Conservation (phyloP, 37 sponge, comb jelly and placozoan species). For the Sycon ciliatum region DNA sequence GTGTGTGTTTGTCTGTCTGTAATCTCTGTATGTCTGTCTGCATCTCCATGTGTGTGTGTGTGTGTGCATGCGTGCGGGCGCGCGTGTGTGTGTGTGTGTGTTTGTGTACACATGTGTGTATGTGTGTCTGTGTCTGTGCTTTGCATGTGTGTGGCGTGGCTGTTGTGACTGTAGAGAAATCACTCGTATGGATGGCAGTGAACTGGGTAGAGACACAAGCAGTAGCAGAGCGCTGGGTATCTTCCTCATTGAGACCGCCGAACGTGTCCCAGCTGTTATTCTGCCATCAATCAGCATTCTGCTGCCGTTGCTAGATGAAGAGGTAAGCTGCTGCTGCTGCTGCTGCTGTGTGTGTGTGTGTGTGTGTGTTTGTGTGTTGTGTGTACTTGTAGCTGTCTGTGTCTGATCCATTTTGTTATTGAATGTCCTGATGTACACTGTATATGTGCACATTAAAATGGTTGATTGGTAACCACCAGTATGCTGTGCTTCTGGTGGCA, state of each 20-base stretch:
- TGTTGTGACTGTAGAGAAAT: slow-evolving; percentile 42
- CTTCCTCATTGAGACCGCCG: slow-evolving; percentile 61
- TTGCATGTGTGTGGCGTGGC: too few relatives aligned
- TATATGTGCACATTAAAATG: not conserved
- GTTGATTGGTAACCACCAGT: not conserved
- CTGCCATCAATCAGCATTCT: slow-evolving; percentile 53
- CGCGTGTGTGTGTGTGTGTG: too few relatives aligned
- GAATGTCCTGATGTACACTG: not conserved
- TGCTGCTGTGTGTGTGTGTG: too few relatives aligned
- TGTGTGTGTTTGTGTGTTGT: not conserved
- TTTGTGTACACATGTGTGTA: too few relatives aligned
- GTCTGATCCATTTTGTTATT: not conserved
- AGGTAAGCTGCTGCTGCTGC: slow-evolving; percentile 50
- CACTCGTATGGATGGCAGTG: slow-evolving; percentile 52
- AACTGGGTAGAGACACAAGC: slow-evolving; percentile 65
- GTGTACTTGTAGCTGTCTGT: not conserved
- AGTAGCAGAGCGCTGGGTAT: slow-evolving; percentile 54
- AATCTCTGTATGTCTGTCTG: too few relatives aligned
- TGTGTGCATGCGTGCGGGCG: too few relatives aligned
- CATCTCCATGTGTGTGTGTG: too few relatives aligned
- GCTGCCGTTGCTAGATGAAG: slow-evolving; percentile 72
- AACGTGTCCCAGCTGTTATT: slow-evolving; percentile 39
- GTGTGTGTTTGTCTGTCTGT: too few relatives aligned
- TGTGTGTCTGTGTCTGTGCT: too few relatives aligned
- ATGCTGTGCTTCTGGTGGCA: not conserved